Conservation (phyloP, 2,113 vertebrate species). For the Perca schrenkii region DNA sequence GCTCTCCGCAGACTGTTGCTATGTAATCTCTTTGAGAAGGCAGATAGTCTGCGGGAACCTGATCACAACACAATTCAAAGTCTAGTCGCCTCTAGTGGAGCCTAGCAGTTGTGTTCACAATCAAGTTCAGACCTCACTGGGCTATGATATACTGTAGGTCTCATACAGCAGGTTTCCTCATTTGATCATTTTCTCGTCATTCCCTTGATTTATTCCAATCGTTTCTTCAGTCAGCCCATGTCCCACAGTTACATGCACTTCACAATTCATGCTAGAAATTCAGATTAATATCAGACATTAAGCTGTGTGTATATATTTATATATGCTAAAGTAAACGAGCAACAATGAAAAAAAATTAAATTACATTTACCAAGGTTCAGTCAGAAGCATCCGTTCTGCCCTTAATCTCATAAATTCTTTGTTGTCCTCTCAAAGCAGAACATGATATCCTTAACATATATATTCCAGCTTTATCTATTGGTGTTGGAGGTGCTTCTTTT, state of each 20-base stretch:
- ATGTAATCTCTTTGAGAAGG: constrained; percentile 75
- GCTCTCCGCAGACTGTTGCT: constrained; percentile 59
- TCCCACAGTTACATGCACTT: neutral
- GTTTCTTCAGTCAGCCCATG: neutral
- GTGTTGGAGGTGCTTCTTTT: constrained; percentile 10
- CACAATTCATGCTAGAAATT: neutral
- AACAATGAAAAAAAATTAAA: neutral
- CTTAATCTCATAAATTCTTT: neutral
- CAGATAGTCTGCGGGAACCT: constrained; percentile 59
- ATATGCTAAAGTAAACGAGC: neutral
- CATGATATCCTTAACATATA: constrained; percentile 1
- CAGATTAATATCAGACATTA: neutral
- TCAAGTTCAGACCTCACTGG: constrained; percentile 9
- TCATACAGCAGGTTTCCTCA: constrained; percentile 12
- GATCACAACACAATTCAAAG: constrained; percentile 58
- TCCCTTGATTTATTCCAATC: neutral
- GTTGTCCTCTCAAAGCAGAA: neutral
- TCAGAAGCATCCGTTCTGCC: neutral
- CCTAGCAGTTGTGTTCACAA: constrained; percentile 30
- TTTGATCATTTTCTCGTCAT: constrained; percentile 1
- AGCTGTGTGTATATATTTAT: neutral
- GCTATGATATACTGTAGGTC: neutral
- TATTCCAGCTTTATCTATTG: constrained; percentile 3
- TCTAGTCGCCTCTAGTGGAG: constrained; percentile 37
- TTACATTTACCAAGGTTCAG: neutral